Evolutionary conservation across 2,797 vertebrate species (phyloP).

Genomic region (Decapterus maruadsi): DNA sequence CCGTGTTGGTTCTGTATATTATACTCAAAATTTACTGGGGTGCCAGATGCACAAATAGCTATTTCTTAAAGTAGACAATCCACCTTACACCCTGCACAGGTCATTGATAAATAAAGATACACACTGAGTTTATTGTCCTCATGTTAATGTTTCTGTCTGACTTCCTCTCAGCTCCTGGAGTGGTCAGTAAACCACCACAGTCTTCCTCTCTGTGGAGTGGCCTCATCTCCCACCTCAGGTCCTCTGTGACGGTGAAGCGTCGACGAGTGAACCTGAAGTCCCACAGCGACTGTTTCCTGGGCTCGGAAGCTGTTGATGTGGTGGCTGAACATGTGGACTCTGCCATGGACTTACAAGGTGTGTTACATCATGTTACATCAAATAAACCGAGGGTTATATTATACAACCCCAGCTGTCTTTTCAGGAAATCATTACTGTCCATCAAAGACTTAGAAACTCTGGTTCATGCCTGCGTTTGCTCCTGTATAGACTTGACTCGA

Average conservation of each 20-base stretch:
- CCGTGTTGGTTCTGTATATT: too few species aligned
- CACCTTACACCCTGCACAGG: too few species aligned
- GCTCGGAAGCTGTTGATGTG: constrained; percentile 93
- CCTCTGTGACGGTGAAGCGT: constrained; percentile 91
- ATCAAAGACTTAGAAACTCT: too few species aligned
- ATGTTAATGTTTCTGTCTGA: background rate
- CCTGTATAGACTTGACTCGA: background rate
- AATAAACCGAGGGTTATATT: background rate
- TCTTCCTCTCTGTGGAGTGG: constrained; percentile 88
- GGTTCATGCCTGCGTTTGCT: too few species aligned
- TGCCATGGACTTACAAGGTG: constrained; percentile 83
- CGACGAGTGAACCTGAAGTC: constrained; percentile 89
- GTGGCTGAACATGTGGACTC: constrained; percentile 86
- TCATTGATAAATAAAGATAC: background rate
- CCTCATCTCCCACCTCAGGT: constrained; percentile 89
- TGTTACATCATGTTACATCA: background rate
- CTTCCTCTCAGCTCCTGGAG: constrained; percentile 81
- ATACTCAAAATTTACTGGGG: too few species aligned
- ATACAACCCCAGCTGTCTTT: too few species aligned
- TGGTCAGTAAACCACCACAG: constrained; percentile 83
- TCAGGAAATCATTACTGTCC: too few species aligned
- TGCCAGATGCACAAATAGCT: too few species aligned
- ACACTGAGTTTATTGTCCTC: background rate
- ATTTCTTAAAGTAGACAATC: too few species aligned
- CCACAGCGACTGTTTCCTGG: constrained; percentile 91